Base-by-base conservation (phyloP, 2,888 invertebrate genomes). In the Parnassius smintheus region DNA sequence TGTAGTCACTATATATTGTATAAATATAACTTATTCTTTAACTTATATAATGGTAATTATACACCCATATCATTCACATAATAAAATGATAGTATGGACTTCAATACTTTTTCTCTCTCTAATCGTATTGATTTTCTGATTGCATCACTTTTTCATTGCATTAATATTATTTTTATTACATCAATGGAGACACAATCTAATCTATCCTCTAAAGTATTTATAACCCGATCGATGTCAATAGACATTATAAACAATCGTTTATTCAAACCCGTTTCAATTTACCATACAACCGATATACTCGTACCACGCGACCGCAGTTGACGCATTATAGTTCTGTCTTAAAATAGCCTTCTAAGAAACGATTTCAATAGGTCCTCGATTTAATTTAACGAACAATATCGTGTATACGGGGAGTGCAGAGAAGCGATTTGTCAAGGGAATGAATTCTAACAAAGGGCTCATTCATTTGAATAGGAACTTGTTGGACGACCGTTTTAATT, bases 401-500 rank as follows among this genome's bases (percentile, higher is more conserved):
- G 53, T 86, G 80, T 86, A 80, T 77, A 83, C 63, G 65, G 64
- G 74, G 82, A 83, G 85, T 86, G 83, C 83, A 85, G 82, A 81
- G 77, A 75, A 77, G 81, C 84, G 88, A 91, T 91, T 91, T 91
- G 91, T 91, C 91, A 91, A 85, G 82, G 85, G 84, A 88, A 89
- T 86, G 88, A 85, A 90, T 89, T 85, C 81, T 80, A 83, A 91
- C 91, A 91, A 91, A 86, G 85, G 84, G 80, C 80, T 80, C 82
- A 86, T 86, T 86, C 88, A 85, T 88, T 91, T 89, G 85, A 91
- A 90, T 88, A 82, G 88, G 84, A 85, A 89, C 87, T 90, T 89
- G 89, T 88, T 88, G 89, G 88, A 83, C 81, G 85, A 82, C 86
- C 88, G 90, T 91, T 91, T 91, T 91, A 91, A 91, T 91, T 91